Base-by-base conservation (phyloP, 2,113 vertebrate species). In the Galeopterus variegatus region DNA sequence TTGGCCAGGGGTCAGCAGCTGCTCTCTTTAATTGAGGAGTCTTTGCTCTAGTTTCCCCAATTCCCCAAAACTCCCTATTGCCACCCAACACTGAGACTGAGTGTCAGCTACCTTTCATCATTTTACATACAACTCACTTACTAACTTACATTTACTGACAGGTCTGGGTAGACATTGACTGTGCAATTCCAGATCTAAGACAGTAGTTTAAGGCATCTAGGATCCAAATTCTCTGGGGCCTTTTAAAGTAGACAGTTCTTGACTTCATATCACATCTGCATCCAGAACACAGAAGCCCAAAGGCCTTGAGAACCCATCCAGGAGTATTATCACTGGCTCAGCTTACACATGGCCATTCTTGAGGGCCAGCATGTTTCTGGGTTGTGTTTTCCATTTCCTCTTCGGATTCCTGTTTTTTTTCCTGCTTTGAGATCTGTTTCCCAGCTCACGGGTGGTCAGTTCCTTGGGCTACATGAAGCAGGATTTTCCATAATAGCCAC, bases 331-430 rank as follows among this genome's bases (percentile, higher is more conserved):
- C 58, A 36, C 5, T 1, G 0, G 36, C 65, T 70, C 70, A 0
- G n/a, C 33, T 85, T 26, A 3, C 52, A 10, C 3, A 1, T 3
- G 62, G 14, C 73, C 26, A 6, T 69, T 82, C 13, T 60, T 0
- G 3, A 80, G 86, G 56, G 48, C 45, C 62, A 33, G 69, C 48
- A 26, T 67, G 45, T 23, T 54, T 72, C 70, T 73, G 67, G 50
- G 26, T n/a, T 88, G 83, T 89, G 82, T 76, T 90, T 96, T 65
- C 13, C 52, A 64, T 72, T 93, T 95, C 89, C 91, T 88, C 73
- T 75, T 76, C 52, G 73, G 88, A 90, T n/a, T 33, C 65, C 64
- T 93, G 75, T 62, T 73, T 36, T 81, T 81, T 81, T 67, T 70
- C 62, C 90, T 82, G 84, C 91, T 77, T 67, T 36, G 84, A 84